A percentile compares a stretch with the other conserved stretches of the same genome.
These are phyloP conservation scores for Hydrochoerus hydrochaeris DNA, from an alignment of 2,113 vertebrate genomes.

Conservation along the genomic window DNA sequence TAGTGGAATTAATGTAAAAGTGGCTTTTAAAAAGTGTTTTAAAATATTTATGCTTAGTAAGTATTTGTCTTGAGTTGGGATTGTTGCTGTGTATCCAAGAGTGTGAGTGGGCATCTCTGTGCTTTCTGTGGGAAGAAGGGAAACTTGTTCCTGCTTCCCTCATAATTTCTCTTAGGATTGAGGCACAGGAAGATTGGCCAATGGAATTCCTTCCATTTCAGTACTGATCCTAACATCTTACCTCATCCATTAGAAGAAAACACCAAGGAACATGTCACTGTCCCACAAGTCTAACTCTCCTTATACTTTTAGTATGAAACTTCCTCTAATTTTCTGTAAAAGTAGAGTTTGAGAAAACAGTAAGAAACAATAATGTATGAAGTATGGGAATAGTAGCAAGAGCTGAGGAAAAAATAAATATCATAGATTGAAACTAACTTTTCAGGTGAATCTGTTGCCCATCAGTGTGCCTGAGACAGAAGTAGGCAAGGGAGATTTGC, in stretches of 20 bases:
- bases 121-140: not conserved
- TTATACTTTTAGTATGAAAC: not conserved
- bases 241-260: not conserved
- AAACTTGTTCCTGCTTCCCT: not conserved
- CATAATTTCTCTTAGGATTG: not conserved
- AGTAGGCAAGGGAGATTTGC: not conserved
- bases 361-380: not conserved
- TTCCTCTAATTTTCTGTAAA: not conserved
- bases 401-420: not conserved
- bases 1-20: not conserved
- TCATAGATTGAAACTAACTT: not conserved
- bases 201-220: not conserved
- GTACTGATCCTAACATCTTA: not conserved
- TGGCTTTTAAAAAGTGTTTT: not conserved
- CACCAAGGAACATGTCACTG: not conserved
- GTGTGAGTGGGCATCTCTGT: not conserved
- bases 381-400: not conserved
- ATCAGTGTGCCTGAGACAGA: not conserved
- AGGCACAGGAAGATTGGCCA: not conserved
- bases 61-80: not conserved
- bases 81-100: not conserved
- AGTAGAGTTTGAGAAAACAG: not conserved
- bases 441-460: not conserved
- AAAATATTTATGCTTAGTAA: not conserved
- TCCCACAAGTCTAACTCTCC: not conserved